A percentile compares a stretch with the other conserved stretches of the same genome.
Evolutionary conservation across 2,888 invertebrate genomes (phyloP).

Genomic region (Cosmia pyralina): DNA sequence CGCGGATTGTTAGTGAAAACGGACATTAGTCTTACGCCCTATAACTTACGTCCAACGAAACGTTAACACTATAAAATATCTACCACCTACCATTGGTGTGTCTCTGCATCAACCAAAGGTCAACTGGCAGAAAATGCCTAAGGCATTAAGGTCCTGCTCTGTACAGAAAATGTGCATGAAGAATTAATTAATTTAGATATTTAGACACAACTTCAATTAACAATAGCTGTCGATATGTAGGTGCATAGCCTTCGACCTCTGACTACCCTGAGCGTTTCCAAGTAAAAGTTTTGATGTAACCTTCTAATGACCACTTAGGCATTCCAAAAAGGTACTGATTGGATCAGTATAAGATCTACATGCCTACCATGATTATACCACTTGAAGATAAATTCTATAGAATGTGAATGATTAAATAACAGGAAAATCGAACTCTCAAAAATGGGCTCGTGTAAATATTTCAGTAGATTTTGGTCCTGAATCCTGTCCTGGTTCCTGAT

Average conservation of each 20-base stretch:
- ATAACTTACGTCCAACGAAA: not conserved
- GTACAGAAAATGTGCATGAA: too few relatives aligned
- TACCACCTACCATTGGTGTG: not conserved
- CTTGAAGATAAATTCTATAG: not conserved
- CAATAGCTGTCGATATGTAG: not conserved
- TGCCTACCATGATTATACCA: not conserved
- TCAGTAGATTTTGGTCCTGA: not conserved
- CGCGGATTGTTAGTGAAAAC: not conserved
- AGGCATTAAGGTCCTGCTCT: too few relatives aligned
- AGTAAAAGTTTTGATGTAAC: not conserved
- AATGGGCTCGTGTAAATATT: not conserved
- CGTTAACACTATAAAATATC: not conserved
- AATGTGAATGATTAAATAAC: conserved; percentile 7
- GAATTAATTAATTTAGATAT: too few relatives aligned
- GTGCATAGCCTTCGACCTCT: not conserved
- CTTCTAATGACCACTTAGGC: not conserved
- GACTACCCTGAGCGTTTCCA: not conserved
- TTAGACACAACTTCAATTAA: not conserved
- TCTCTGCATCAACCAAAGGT: not conserved
- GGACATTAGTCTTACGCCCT: not conserved
- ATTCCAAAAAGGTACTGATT: not conserved
- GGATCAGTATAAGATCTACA: not conserved
- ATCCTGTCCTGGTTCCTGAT: too few relatives aligned
- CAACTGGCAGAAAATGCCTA: too few relatives aligned
- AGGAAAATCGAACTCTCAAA: not conserved